Evolutionary conservation across 2,797 vertebrate genomes (phyloP).

Genomic region (Gobio occitaniae): DNA sequence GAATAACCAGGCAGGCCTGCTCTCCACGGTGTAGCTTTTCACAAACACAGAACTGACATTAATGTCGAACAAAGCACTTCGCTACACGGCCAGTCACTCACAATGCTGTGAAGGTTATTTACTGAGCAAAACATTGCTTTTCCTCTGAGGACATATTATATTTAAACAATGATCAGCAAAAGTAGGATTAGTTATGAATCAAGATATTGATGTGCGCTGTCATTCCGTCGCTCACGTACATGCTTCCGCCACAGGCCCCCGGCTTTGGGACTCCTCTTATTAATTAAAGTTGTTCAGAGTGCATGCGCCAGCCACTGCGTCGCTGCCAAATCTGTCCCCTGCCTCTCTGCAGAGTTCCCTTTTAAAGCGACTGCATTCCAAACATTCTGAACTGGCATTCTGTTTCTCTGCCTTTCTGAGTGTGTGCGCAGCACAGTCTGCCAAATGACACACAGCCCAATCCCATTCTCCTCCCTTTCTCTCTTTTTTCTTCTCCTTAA

Average conservation of each 20-base stretch:
- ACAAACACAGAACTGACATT: constrained; percentile 13
- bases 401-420: constrained; percentile 43
- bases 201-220: constrained; percentile 25
- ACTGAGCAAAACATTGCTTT: constrained; percentile 26
- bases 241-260: constrained; percentile 19
- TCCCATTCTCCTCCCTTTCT: constrained; percentile 50
- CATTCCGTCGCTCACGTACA: constrained; percentile 9
- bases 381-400: constrained; percentile 57
- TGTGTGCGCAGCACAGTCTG: constrained; percentile 36
- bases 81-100: constrained; percentile 15
- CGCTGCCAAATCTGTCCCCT: constrained; percentile 59
- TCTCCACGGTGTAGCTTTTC: constrained; percentile 44
- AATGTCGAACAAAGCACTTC: constrained; percentile 12
- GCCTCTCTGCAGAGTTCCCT: constrained; percentile 45
- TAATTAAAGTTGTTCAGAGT: constrained; percentile 62
- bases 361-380: constrained; percentile 64
- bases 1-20: constrained; percentile 57
- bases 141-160: constrained; percentile 10
- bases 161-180: constrained; percentile 36
- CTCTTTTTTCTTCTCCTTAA: constrained; percentile 53
- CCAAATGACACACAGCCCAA: constrained; percentile 44
- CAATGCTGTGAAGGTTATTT: constrained; percentile 21
- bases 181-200: constrained; percentile 34
- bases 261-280: constrained; percentile 61
- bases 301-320: constrained; percentile 20